A percentile compares a stretch with the other conserved stretches of the same genome.
Evolutionary conservation across 2,888 invertebrate species (phyloP).

Genomic region (Drosophila diplacantha): DNA sequence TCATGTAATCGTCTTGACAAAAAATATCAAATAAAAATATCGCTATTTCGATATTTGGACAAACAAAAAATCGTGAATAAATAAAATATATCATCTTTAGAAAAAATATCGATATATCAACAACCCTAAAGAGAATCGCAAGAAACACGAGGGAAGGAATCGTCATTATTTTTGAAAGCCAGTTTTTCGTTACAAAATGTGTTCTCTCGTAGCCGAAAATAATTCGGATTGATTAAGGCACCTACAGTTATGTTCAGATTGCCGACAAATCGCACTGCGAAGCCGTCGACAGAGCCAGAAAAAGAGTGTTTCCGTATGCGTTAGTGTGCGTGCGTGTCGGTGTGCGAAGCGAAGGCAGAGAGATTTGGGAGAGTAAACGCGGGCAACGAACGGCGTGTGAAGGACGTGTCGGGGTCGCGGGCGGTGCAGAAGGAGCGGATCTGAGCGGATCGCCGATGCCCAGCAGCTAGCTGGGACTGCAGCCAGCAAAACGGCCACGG

Average conservation of each 20-base stretch:
- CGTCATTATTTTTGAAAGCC: constrained; percentile 58
- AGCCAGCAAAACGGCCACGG: constrained; percentile 21
- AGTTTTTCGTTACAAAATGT: constrained; percentile 39
- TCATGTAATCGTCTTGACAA: no score
- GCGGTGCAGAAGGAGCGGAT: constrained; percentile 41
- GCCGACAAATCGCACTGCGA: constrained; percentile 22
- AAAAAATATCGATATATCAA: no score
- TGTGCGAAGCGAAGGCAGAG: constrained; percentile 27
- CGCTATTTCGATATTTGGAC: no score
- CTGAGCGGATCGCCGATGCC: constrained; percentile 54
- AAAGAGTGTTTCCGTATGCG: constrained; percentile 57
- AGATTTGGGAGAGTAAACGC: constrained; percentile 12
- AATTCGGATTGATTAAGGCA: constrained; percentile 7
- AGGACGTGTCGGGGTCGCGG: constrained; percentile 54
- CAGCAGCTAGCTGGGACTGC: constrained; percentile 47
- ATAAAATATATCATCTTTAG: no score
- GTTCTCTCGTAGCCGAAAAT: constrained; percentile 10
- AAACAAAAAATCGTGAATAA: no score
- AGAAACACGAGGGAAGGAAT: constrained; percentile 70
- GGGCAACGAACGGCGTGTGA: constrained; percentile 59
- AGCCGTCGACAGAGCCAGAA: constrained; percentile 48
- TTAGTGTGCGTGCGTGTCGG: constrained; percentile 63
- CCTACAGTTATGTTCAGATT: constrained; percentile 40
- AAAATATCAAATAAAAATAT: no score
- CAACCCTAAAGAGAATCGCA: constrained; percentile 52